Conservation (phyloP, 64 coral and sea anemone species). For the Stylophora pistillata region DNA sequence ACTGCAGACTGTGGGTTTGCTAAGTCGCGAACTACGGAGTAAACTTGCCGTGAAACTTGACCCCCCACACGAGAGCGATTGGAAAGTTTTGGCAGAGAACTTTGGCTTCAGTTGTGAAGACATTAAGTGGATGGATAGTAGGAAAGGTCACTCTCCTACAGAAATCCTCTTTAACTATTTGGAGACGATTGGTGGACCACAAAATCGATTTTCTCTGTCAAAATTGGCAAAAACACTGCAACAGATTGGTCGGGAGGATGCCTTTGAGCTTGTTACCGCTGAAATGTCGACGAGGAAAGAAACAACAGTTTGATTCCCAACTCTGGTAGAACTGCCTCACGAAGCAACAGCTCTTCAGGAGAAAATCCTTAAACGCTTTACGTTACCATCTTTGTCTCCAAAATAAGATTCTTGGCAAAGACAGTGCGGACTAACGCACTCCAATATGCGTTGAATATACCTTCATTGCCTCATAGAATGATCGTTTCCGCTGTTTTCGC, state of each 20-base stretch:
- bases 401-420: no score
- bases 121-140: background rate
- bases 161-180: background rate
- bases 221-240: slow-evolving; percentile 7
- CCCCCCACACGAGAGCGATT: slow-evolving; percentile 18
- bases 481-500: no score
- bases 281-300: background rate
- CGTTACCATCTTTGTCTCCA: no score
- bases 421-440: no score
- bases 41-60: slow-evolving; percentile 11
- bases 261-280: background rate
- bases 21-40: slow-evolving; percentile 7
- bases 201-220: background rate
- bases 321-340: background rate
- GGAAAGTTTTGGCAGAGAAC: slow-evolving; percentile 21
- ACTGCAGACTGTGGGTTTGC: background rate
- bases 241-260: slow-evolving; percentile 8
- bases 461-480: no score
- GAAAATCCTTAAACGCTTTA: background rate
- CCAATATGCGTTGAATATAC: no score
- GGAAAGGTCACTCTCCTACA: background rate
- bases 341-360: background rate
- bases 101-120: background rate
- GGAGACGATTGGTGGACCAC: background rate
- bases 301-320: background rate